These are phyloP conservation scores for Otolemur garnettii DNA, from an alignment of 2,113 vertebrate genomes.

Conservation along the genomic window DNA sequence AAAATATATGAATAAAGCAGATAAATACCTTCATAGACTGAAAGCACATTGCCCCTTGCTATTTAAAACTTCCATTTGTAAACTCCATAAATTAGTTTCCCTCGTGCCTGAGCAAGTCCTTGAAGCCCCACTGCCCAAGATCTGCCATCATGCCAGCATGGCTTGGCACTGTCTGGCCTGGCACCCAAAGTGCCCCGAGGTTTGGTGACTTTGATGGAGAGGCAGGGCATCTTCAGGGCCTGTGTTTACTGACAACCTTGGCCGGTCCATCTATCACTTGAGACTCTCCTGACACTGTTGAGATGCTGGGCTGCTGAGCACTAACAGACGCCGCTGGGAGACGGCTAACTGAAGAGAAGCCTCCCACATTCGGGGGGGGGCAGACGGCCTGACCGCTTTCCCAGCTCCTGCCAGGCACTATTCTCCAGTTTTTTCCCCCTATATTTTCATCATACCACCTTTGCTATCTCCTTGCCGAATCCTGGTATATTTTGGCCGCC, in stretches of 20 bases:
- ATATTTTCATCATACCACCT: rapidly evolving
- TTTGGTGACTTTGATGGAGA: background rate
- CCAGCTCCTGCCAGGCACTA: background rate
- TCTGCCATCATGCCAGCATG: background rate
- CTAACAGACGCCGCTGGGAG: background rate
- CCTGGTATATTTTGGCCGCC: conserved; percentile 5
- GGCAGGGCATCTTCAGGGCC: background rate
- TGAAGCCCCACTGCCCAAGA: background rate
- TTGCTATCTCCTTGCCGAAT: background rate
- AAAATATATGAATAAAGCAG: background rate
- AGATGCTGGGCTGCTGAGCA: background rate
- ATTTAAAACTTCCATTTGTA: background rate
- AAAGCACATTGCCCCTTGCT: background rate
- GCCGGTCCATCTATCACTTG: background rate
- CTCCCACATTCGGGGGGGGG: background rate
- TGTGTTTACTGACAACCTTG: background rate
- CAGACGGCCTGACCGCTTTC: background rate
- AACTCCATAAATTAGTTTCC: background rate
- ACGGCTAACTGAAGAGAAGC: background rate
- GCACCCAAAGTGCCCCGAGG: background rate
- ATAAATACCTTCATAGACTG: background rate
- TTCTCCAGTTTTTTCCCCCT: background rate
- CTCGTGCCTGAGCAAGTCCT: background rate
- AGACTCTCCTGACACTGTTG: background rate
- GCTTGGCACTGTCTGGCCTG: background rate